A percentile compares a stretch with the other conserved stretches of the same genome.
Evolutionary conservation across 2,797 vertebrate genomes (phyloP).

Genomic region (Botia almorhae): DNA sequence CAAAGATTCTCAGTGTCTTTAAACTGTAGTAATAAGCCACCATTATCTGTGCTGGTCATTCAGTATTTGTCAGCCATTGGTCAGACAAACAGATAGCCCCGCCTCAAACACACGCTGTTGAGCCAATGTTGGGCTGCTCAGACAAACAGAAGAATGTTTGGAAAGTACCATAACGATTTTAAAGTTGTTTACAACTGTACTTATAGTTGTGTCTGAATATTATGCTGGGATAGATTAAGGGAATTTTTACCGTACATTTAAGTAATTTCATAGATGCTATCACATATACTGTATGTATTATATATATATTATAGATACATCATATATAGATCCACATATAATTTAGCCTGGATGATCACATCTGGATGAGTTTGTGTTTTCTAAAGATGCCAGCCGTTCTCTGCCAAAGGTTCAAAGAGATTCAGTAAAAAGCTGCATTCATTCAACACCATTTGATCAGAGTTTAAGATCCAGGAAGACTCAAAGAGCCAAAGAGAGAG

Average conservation of each 20-base stretch:
- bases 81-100: not conserved
- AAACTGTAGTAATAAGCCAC: no score
- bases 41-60: no score
- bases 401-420: slow-evolving; percentile 27
- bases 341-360: not conserved
- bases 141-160: no score
- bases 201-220: no score
- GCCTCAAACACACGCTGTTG: no score
- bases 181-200: no score
- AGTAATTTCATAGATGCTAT: not conserved
- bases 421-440: slow-evolving; percentile 26
- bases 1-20: not conserved
- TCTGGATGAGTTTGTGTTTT: slow-evolving; percentile 1
- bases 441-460: slow-evolving; percentile 20
- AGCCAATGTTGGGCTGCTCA: no score
- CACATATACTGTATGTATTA: not conserved
- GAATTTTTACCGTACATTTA: not conserved
- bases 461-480: slow-evolving; percentile 7
- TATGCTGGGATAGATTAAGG: not conserved
- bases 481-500: not conserved
- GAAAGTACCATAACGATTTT: no score
- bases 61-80: not conserved
- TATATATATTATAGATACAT: not conserved
- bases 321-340: not conserved
- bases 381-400: slow-evolving; percentile 8